These are phyloP conservation scores for Ceratotherium simum DNA, from an alignment of 2,113 vertebrate species.

Conservation along the genomic window DNA sequence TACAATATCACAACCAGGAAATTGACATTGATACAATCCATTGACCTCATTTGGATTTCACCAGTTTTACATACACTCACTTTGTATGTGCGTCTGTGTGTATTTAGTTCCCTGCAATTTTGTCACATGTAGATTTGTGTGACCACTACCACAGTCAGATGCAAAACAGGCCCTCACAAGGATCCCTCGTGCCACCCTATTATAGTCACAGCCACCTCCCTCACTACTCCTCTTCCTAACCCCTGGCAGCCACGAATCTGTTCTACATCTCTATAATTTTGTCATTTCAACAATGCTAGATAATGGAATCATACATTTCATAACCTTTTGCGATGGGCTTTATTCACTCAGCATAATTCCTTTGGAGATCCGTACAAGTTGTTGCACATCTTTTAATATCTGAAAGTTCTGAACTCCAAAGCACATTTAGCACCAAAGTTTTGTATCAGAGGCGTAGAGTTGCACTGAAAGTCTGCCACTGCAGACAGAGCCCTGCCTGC, in stretches of 20 bases:
- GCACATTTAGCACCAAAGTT: neutral
- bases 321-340: neutral
- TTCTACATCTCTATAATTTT: neutral
- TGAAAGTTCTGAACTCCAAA: neutral
- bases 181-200: neutral
- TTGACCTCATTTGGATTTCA: neutral
- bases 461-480: neutral
- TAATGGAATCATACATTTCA: neutral
- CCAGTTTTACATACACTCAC: neutral
- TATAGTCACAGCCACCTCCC: neutral
- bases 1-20: neutral
- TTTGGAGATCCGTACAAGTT: neutral
- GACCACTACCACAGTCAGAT: neutral
- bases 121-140: neutral
- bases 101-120: neutral
- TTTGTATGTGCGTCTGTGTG: neutral
- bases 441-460: neutral
- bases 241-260: neutral
- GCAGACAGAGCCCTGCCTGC: neutral
- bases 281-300: neutral
- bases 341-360: neutral
- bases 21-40: neutral
- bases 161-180: neutral
- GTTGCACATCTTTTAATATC: neutral
- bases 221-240: neutral